A percentile compares a stretch with the other conserved stretches of the same genome.
phyloP scores from a whole-genome alignment of 2,113 vertebrate species.

The Nycticryphes semicollaris region DNA sequence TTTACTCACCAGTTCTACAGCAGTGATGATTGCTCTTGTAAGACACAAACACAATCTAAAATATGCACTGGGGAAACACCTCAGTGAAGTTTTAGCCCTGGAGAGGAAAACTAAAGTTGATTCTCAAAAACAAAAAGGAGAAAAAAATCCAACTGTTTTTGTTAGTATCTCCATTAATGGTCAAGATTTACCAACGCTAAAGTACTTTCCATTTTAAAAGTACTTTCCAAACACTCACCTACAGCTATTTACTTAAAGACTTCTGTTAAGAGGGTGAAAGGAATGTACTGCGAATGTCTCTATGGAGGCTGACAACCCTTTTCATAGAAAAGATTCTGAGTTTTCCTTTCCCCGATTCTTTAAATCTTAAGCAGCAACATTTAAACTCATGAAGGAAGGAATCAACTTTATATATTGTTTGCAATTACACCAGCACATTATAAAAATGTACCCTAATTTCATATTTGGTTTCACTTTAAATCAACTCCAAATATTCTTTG shows the following conservation, averaged over 20 bases:
- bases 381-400: not conserved
- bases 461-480: conserved; percentile 23
- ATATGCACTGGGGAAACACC: not conserved
- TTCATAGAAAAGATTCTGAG: not conserved
- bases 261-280: conserved; percentile 25
- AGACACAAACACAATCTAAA: not conserved
- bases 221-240: conserved; percentile 34
- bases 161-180: not conserved
- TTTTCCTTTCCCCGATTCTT: not conserved
- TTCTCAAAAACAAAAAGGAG: not conserved
- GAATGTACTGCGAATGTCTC: conserved; percentile 18
- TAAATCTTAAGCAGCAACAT: not conserved
- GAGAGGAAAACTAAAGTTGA: not conserved
- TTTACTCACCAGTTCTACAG: not conserved
- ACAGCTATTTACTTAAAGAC: conserved; percentile 30
- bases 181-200: not conserved
- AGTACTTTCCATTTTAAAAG: not conserved
- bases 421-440: not conserved
- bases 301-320: not conserved
- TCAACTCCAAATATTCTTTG: not conserved
- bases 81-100: not conserved
- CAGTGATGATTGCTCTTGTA: not conserved
- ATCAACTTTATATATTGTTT: not conserved
- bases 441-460: not conserved
- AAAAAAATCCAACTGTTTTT: not conserved